A percentile compares a stretch with the other conserved stretches of the same genome.
Evolutionary conservation across 2,888 invertebrate species (phyloP).

Genomic region (Acrocyrtus sp.): DNA sequence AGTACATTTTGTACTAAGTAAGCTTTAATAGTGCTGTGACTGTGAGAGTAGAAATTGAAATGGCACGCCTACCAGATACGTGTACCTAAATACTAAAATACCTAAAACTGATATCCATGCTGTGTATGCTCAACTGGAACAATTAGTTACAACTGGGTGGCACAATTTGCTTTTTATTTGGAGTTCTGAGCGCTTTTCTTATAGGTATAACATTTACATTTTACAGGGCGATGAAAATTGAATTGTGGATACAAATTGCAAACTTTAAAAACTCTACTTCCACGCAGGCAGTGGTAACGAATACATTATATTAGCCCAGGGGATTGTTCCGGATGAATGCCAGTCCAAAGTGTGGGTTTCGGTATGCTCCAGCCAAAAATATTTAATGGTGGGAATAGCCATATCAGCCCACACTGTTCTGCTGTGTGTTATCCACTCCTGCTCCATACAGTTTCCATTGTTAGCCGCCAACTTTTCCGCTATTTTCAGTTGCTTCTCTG

Average conservation of each 20-base stretch:
- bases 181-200: too few relatives aligned
- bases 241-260: background rate
- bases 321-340: constrained; percentile 53
- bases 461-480: constrained; percentile 48
- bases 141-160: too few relatives aligned
- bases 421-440: constrained; percentile 60
- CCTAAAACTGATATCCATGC: too few relatives aligned
- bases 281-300: constrained; percentile 54
- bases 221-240: background rate
- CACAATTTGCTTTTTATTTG: too few relatives aligned
- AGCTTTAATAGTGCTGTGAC: too few relatives aligned
- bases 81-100: too few relatives aligned
- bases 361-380: constrained; percentile 61
- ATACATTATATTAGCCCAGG: constrained; percentile 61
- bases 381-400: constrained; percentile 56
- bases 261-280: constrained; percentile 54
- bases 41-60: too few relatives aligned
- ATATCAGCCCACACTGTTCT: constrained; percentile 57
- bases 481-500: constrained; percentile 47
- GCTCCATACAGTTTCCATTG: constrained; percentile 57
- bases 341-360: constrained; percentile 57
- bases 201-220: too few relatives aligned
- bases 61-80: too few relatives aligned
- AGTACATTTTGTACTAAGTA: too few relatives aligned
- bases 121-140: too few relatives aligned